These are phyloP conservation scores for Pheosia tremula DNA, from an alignment of 2,888 invertebrate genomes.

Conservation along the genomic window DNA sequence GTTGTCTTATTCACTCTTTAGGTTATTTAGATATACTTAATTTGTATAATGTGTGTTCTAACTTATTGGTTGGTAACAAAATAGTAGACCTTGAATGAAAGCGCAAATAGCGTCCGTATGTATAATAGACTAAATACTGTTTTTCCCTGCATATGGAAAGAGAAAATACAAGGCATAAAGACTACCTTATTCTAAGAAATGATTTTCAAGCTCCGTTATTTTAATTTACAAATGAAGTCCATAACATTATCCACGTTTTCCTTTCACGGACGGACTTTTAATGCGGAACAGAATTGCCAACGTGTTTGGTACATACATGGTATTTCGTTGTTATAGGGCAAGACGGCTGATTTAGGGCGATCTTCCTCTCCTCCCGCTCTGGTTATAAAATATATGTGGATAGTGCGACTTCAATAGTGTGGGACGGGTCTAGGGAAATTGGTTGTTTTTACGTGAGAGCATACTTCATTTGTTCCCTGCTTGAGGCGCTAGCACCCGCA, in stretches of 20 bases:
- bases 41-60: no score
- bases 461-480: conserved; percentile 74
- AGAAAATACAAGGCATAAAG: neutral
- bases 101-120: no score
- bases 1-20: no score
- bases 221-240: conserved; percentile 26
- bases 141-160: neutral
- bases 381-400: conserved; percentile 12
- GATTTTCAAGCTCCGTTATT: conserved; percentile 4
- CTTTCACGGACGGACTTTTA: conserved; percentile 47
- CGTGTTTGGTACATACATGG: conserved; percentile 60
- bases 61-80: no score
- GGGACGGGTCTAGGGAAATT: conserved; percentile 45
- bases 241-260: conserved; percentile 43
- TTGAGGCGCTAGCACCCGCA: conserved; percentile 66
- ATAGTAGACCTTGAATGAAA: no score
- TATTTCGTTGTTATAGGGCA: conserved; percentile 61
- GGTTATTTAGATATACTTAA: no score
- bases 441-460: conserved; percentile 67
- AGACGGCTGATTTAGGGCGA: conserved; percentile 42
- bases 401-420: conserved; percentile 19
- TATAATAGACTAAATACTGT: no score
- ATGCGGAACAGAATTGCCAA: conserved; percentile 61
- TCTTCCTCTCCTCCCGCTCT: conserved; percentile 26
- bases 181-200: neutral